phyloP scores from a whole-genome alignment of 2,888 invertebrate species.

The Linhomoeus sp. region DNA sequence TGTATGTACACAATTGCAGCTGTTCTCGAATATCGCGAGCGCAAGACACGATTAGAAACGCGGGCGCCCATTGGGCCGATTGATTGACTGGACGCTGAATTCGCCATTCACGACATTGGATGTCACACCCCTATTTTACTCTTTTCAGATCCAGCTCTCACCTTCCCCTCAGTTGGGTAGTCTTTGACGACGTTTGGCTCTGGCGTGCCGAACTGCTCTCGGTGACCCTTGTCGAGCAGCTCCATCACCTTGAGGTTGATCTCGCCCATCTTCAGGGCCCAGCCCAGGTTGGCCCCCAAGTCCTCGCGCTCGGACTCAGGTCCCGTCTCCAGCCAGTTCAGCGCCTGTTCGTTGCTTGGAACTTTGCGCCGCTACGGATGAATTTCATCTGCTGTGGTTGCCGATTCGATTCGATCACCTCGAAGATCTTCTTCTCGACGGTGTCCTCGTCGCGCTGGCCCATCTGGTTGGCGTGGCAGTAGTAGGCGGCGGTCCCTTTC shows the following conservation, averaged over 20 bases:
- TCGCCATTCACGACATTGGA: too few species aligned
- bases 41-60: too few species aligned
- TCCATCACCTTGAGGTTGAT: slow-evolving; percentile 16
- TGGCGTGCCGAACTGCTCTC: slow-evolving; percentile 13
- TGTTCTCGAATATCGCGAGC: too few species aligned
- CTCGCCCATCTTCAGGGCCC: slow-evolving; percentile 17
- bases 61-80: too few species aligned
- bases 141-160: too few species aligned
- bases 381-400: not conserved
- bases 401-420: not conserved
- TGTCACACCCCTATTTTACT: too few species aligned
- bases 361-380: not conserved
- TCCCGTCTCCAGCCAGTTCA: slow-evolving; percentile 6
- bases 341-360: not conserved
- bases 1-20: too few species aligned
- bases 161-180: too few species aligned
- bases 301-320: slow-evolving; percentile 8
- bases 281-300: slow-evolving; percentile 11
- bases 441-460: slow-evolving; percentile 7
- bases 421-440: not conserved
- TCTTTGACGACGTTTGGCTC: slow-evolving; percentile 9
- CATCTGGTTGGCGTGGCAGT: slow-evolving; percentile 12
- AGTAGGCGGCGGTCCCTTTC: slow-evolving; percentile 16
- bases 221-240: slow-evolving; percentile 15
- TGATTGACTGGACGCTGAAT: too few species aligned